Percentiles rank a stretch among this genome's conserved stretches.
phyloP scores from a whole-genome alignment of 92 coral and sea anemone genomes.

The Porites cylindrica region DNA sequence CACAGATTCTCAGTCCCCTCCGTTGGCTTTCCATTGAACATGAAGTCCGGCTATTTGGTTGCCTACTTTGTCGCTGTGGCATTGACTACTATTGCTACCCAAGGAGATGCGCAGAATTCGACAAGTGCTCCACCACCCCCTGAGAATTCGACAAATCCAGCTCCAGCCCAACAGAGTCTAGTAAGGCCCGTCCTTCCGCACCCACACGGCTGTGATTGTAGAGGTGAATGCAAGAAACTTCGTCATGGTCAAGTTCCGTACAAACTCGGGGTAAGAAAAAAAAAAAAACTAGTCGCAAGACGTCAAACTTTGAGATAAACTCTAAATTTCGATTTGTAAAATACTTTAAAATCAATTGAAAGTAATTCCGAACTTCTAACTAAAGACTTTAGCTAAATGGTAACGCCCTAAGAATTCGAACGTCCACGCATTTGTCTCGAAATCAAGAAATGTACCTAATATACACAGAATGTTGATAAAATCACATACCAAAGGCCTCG shows the following conservation, averaged over 20 bases:
- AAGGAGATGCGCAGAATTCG: not conserved
- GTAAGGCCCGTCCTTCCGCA: not conserved
- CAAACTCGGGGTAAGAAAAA: not conserved
- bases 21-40: not conserved
- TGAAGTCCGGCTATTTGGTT: not conserved
- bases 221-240: not conserved
- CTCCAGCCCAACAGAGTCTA: not conserved
- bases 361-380: too few relatives aligned
- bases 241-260: not conserved
- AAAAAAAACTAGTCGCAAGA: not conserved
- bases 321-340: too few relatives aligned
- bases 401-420: too few relatives aligned
- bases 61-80: not conserved
- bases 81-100: not conserved
- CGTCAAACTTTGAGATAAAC: too few relatives aligned
- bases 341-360: too few relatives aligned
- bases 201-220: not conserved
- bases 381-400: too few relatives aligned
- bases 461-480: too few relatives aligned
- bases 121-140: not conserved
- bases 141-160: not conserved
- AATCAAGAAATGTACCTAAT: too few relatives aligned
- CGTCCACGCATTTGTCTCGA: too few relatives aligned
- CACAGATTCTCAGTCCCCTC: not conserved
- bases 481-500: too few relatives aligned